These are phyloP conservation scores for Asarcornis scutulata DNA, from an alignment of 2,113 vertebrate genomes.

Conservation along the genomic window DNA sequence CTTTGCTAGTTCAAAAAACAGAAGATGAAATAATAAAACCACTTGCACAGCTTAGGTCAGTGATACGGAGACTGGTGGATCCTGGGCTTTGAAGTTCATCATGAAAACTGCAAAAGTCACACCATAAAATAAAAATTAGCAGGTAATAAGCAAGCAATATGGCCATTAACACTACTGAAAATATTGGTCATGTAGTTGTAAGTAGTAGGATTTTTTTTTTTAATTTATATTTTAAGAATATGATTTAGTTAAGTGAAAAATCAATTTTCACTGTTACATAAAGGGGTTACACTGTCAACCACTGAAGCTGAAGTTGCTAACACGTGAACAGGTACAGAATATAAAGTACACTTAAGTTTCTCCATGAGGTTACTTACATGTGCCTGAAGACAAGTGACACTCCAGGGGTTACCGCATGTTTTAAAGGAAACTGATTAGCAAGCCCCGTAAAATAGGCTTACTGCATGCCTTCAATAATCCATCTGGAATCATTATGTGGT, in stretches of 20 bases:
- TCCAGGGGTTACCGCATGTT: background rate
- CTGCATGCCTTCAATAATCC: background rate
- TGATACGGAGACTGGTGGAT: background rate
- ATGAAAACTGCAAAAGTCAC: background rate
- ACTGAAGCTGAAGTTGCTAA: background rate
- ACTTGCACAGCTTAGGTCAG: background rate
- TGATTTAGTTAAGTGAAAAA: background rate
- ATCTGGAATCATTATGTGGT: background rate
- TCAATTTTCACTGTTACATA: background rate
- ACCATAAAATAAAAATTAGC: background rate
- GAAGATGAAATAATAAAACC: background rate
- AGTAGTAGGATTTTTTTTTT: background rate
- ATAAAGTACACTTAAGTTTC: background rate
- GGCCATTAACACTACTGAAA: background rate
- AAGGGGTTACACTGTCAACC: background rate
- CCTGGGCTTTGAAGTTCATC: background rate
- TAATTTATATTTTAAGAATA: background rate
- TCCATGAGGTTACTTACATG: background rate
- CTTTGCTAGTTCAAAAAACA: background rate
- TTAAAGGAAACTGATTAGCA: conserved; percentile 24
- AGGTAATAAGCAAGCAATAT: accelerated
- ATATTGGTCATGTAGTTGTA: background rate
- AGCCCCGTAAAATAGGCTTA: background rate
- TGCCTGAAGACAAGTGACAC: background rate
- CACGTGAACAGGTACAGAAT: background rate